Base-by-base conservation (phyloP, 2,113 vertebrate genomes). In the Chunga burmeisteri region DNA sequence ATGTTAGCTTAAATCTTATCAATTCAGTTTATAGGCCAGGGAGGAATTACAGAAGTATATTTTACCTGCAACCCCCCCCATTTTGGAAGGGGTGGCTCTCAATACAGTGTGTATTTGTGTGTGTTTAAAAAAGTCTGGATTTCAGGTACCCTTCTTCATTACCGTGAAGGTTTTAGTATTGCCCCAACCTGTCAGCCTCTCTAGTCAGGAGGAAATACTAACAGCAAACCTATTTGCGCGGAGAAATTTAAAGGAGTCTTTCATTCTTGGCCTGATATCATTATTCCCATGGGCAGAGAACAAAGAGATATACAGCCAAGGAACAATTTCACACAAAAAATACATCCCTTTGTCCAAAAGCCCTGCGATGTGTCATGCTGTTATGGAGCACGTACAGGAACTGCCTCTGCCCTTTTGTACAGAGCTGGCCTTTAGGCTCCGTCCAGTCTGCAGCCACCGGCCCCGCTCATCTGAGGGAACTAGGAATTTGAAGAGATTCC, bases 321-420 rank as follows among this genome's bases (percentile, higher is more conserved):
- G 83, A 97, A 91, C 62, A 94, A 89, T 93, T 95, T 94, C 86
- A 87, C 94, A 94, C 86, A 44, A 96, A 96, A 96, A 94, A 96
- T 86, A 72, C 70, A 89, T 96, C 91, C 70, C 66, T 91, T 91
- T 70, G 7, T 95, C 91, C 91, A 79, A 85, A 81, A 95, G 70
- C 81, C 84, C 94, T 93, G 84, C 59, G 3, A 93, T 77, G 92
- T 96, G 96, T 96, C 94, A 90, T 20, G 56, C 91, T 95, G 88
- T 91, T 96, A 82, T 25, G 73, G 83, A 94, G 96, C 6, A 3
- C 49, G 11, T 87, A 74, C 96, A 95, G 97, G 97, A 97, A 97
- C 96, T 96, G 97, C 95, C 93, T 89, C 88, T 97, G 97, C 97
- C 97, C 97, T 97, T 97, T 96, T 96, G 96, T 97, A 89, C 94